Conservation (phyloP, 2,797 vertebrate species). For the Cetoscarus ocellatus region DNA sequence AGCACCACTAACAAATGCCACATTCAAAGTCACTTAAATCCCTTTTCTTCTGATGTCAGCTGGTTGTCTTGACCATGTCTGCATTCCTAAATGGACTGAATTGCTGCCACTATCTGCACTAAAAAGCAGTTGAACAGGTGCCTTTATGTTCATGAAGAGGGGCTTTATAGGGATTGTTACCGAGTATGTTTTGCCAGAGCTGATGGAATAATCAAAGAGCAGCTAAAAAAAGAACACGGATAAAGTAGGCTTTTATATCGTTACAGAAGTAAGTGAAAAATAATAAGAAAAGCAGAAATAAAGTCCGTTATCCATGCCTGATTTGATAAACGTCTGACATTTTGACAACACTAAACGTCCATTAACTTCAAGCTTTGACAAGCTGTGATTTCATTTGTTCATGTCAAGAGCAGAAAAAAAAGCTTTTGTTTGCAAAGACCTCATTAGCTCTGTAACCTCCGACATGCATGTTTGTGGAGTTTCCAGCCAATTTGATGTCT, state of each 20-base stretch:
- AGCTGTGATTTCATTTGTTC: constrained; percentile 21
- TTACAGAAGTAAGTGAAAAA: constrained; percentile 18
- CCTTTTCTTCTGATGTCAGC: too few species aligned
- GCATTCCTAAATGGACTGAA: too few species aligned
- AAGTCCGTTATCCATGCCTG: constrained; percentile 27
- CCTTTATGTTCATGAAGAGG: too few species aligned
- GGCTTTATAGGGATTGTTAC: too few species aligned
- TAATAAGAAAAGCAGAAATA: constrained; percentile 23
- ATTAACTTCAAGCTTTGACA: constrained; percentile 49
- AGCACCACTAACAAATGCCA: too few species aligned
- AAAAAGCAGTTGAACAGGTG: too few species aligned
- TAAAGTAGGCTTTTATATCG: constrained; percentile 18
- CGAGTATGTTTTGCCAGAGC: neutral
- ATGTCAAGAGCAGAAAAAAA: constrained; percentile 14
- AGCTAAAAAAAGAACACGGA: neutral
- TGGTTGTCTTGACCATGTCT: too few species aligned
- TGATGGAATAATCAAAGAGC: constrained; percentile 40
- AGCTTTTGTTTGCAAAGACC: constrained; percentile 48
- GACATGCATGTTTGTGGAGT: constrained; percentile 34
- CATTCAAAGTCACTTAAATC: too few species aligned
- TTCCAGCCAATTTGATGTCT: constrained; percentile 38
- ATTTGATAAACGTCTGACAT: constrained; percentile 33
- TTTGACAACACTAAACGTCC: constrained; percentile 41
- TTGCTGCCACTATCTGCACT: too few species aligned
- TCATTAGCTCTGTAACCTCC: constrained; percentile 63